These are phyloP conservation scores for Nebria salina DNA, from an alignment of 2,888 invertebrate genomes.

Conservation along the genomic window DNA sequence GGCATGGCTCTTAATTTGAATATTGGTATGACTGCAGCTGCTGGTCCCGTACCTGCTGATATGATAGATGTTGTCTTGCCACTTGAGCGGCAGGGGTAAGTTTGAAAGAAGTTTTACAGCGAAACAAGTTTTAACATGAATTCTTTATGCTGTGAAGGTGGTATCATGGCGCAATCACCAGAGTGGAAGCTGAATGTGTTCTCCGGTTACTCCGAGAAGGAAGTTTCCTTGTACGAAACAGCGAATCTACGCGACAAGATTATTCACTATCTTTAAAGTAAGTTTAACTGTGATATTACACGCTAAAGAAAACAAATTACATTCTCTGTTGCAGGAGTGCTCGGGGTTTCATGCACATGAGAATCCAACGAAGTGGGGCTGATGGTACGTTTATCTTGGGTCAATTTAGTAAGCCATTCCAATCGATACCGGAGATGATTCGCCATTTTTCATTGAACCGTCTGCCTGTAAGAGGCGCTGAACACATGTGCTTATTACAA, in stretches of 20 bases:
- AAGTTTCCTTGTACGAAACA: conserved; percentile 92
- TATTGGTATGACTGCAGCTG: conserved; percentile 64
- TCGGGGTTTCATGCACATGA: conserved; percentile 96
- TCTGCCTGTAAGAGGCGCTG: conserved; percentile 93
- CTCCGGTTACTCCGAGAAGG: conserved; percentile 87
- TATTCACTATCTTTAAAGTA: conserved; percentile 95
- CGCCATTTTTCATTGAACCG: conserved; percentile 92
- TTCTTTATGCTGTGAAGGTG: conserved; percentile 69
- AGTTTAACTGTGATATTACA: conserved; percentile 60
- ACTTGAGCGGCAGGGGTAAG: conserved; percentile 88
- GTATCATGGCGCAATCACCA: conserved; percentile 94
- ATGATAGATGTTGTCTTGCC: conserved; percentile 83
- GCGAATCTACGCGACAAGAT: conserved; percentile 92
- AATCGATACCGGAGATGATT: conserved; percentile 94
- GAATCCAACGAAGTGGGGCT: conserved; percentile 81
- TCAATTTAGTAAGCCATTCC: conserved; percentile 92
- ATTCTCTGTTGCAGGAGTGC: conserved; percentile 72
- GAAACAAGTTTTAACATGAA: not conserved
- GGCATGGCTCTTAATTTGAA: conserved; percentile 62
- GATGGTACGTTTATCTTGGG: conserved; percentile 88
- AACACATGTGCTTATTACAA: conserved; percentile 94
- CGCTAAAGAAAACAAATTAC: not conserved
- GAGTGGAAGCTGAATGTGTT: conserved; percentile 90
- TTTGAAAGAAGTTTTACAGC: conserved; percentile 48
- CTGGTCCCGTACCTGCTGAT: conserved; percentile 73